Percentiles rank a stretch among this genome's conserved stretches.
Conservation (phyloP, 2,888 invertebrate genomes). For the Mycalesis mineus region DNA sequence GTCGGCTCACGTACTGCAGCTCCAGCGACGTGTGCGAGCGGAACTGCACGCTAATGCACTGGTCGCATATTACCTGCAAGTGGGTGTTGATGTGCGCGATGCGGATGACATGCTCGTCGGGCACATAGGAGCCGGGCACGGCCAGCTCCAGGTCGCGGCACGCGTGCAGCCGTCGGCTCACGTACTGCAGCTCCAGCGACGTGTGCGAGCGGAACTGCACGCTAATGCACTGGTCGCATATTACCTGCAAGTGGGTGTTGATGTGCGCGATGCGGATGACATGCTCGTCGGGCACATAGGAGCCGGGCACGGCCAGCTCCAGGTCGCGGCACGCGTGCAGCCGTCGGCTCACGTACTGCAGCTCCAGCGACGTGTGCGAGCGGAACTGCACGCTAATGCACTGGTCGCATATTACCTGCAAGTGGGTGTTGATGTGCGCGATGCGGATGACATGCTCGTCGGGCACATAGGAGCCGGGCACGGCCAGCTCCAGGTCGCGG, state of each 20-base stretch:
- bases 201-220: constrained; percentile 93
- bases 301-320: constrained; percentile 98
- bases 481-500: constrained; percentile 95
- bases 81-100: constrained; percentile 95
- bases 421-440: constrained; percentile 92
- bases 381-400: constrained; percentile 95
- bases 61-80: too few species aligned
- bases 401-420: too few species aligned
- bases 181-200: constrained; percentile 94
- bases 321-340: constrained; percentile 92
- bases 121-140: constrained; percentile 98
- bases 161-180: constrained; percentile 93
- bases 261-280: constrained; percentile 93
- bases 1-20: constrained; percentile 97
- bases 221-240: constrained; percentile 95
- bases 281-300: constrained; percentile 96
- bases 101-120: constrained; percentile 92
- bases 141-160: constrained; percentile 96
- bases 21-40: constrained; percentile 93
- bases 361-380: constrained; percentile 90
- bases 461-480: constrained; percentile 98
- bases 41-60: constrained; percentile 93
- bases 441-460: constrained; percentile 94
- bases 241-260: too few species aligned
- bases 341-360: constrained; percentile 98